phyloP scores from a whole-genome alignment of 2,113 vertebrate species.

The Protobothrops flavoviridis region DNA sequence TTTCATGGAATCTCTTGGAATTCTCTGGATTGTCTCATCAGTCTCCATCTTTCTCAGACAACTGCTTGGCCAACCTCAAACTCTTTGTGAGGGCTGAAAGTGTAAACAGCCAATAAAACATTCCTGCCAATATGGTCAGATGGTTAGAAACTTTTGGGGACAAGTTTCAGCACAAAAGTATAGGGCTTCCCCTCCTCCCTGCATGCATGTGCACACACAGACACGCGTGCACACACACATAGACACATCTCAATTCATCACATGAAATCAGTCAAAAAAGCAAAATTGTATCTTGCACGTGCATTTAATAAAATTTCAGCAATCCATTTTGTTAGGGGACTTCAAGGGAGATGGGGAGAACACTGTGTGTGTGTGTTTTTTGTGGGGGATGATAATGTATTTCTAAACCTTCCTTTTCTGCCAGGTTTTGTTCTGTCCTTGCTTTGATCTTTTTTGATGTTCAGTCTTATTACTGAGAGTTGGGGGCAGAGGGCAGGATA shows the following conservation, averaged over 20 bases:
- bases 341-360: not conserved
- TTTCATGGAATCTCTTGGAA: not conserved
- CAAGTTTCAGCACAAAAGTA: not conserved
- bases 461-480: not conserved
- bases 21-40: not conserved
- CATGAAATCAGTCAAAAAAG: not conserved
- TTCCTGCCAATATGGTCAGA: not conserved
- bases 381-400: not conserved
- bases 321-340: not conserved
- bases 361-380: not conserved
- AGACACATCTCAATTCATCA: not conserved
- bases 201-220: no score
- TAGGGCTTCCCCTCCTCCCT: not conserved
- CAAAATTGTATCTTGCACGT: not conserved
- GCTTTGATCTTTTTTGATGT: not conserved
- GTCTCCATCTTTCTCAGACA: not conserved
- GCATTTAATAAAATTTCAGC: not conserved
- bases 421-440: not conserved
- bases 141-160: not conserved
- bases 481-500: no score
- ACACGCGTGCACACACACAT: not conserved
- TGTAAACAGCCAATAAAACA: not conserved
- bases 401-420: not conserved
- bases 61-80: not conserved
- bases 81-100: not conserved